Percentiles rank a stretch among this genome's conserved stretches.
Evolutionary conservation across 2,797 vertebrate genomes (phyloP).

Genomic region (Chaetophractus vellerosus): DNA sequence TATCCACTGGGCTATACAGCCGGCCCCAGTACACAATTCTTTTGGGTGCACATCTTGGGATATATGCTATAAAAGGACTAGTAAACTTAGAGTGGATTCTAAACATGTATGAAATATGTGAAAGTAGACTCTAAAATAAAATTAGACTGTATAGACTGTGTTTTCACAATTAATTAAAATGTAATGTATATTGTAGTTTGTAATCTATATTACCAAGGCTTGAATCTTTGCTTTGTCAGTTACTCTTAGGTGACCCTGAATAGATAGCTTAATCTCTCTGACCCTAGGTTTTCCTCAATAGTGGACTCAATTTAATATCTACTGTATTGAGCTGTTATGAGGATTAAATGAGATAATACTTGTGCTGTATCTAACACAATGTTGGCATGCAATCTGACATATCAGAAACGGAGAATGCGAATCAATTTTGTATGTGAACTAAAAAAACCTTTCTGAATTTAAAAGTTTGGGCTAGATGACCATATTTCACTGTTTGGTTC

Average conservation of each 20-base stretch:
- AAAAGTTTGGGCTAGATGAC: not conserved
- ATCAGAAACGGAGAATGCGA: not conserved
- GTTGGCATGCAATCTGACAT: not conserved
- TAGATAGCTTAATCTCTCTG: slow-evolving; percentile 5
- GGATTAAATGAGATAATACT: not conserved
- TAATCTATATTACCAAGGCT: not conserved
- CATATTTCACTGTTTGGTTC: not conserved
- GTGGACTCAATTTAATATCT: slow-evolving; percentile 7
- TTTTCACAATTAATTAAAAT: slow-evolving; percentile 70
- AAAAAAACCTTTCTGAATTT: not conserved
- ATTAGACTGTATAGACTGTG: slow-evolving; percentile 61
- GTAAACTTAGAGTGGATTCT: slow-evolving; percentile 55
- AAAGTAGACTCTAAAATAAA: slow-evolving; percentile 68
- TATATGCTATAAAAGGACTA: slow-evolving; percentile 67
- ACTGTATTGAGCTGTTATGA: not conserved
- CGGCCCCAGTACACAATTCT: not conserved
- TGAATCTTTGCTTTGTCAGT: not conserved
- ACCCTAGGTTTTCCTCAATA: slow-evolving; percentile 22
- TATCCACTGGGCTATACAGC: no score
- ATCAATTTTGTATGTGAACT: slow-evolving; percentile 14
- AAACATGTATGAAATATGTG: slow-evolving; percentile 9
- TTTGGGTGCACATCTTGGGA: not conserved
- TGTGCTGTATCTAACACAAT: not conserved
- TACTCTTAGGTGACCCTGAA: not conserved
- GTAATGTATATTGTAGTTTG: slow-evolving; percentile 57